Conservation (phyloP, 2,113 vertebrate genomes). For the Anarhynchus alexandrinus region DNA sequence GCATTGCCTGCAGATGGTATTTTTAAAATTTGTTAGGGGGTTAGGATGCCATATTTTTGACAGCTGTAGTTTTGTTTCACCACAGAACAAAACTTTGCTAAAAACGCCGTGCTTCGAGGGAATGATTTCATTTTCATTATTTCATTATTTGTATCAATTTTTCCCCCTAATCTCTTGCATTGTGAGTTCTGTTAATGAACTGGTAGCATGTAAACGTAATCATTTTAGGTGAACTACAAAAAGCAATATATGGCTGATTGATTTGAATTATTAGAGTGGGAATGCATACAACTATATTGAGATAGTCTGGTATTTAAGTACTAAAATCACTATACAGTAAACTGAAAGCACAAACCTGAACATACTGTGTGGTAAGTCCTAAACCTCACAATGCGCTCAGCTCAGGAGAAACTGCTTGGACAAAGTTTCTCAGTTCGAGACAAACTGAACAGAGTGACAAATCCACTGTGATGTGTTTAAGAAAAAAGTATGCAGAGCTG, state of each 20-base stretch:
- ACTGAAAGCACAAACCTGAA: constrained; percentile 59
- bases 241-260: constrained; percentile 30
- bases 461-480: constrained; percentile 19
- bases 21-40: constrained; percentile 49
- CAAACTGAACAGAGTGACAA: constrained; percentile 33
- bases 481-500: neutral
- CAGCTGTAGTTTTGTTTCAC: constrained; percentile 62
- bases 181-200: constrained; percentile 3
- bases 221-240: constrained; percentile 12
- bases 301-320: constrained; percentile 53
- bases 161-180: neutral
- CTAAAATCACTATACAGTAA: constrained; percentile 53
- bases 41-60: constrained; percentile 66
- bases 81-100: constrained; percentile 51
- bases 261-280: constrained; percentile 54
- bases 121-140: constrained; percentile 9
- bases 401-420: constrained; percentile 55
- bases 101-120: constrained; percentile 37
- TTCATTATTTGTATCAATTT: constrained; percentile 31
- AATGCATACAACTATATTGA: constrained; percentile 40
- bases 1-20: constrained; percentile 67
- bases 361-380: constrained; percentile 34
- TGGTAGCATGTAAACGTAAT: neutral
- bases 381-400: constrained; percentile 57
- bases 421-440: constrained; percentile 51